These are phyloP conservation scores for Odontomachus brunneus DNA, from an alignment of 1,140 invertebrate species.

Conservation along the genomic window DNA sequence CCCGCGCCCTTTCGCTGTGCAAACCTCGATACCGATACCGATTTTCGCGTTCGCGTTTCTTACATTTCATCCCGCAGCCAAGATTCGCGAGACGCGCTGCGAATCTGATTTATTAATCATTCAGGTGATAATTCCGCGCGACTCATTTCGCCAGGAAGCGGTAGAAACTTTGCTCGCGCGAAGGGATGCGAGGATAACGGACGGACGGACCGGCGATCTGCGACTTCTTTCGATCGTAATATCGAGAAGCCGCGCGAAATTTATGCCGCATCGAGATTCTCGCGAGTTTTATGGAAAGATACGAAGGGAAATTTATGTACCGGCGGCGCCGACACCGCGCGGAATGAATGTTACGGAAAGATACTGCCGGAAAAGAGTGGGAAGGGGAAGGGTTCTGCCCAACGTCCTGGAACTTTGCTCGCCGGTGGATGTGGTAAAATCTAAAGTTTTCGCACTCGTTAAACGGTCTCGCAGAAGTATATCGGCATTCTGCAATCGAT, in stretches of 20 bases:
- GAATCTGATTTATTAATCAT: no score
- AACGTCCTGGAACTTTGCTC: slow-evolving; percentile 35
- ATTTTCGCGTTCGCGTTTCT: no score
- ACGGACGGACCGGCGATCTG: not conserved
- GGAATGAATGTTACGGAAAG: slow-evolving; percentile 49
- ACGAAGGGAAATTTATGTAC: slow-evolving; percentile 47
- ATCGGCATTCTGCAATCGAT: no score
- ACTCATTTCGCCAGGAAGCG: not conserved
- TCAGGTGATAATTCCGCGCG: no score
- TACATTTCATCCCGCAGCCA: no score
- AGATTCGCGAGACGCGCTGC: not conserved
- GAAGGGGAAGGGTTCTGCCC: no score
- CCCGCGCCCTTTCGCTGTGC: no score
- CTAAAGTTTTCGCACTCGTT: slow-evolving; percentile 46
- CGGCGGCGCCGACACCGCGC: not conserved
- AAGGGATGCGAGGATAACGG: not conserved
- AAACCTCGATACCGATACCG: no score
- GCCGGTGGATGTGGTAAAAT: slow-evolving; percentile 35
- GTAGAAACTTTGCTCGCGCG: not conserved
- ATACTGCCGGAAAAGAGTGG: slow-evolving; percentile 3
- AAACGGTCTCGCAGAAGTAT: no score
- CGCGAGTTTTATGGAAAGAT: slow-evolving; percentile 41
- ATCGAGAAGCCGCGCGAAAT: slow-evolving; percentile 36
- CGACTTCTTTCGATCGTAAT: slow-evolving; percentile 17
- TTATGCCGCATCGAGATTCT: slow-evolving; percentile 37